Conservation (phyloP, 2,113 vertebrate species). For the Xenopus borealis region DNA sequence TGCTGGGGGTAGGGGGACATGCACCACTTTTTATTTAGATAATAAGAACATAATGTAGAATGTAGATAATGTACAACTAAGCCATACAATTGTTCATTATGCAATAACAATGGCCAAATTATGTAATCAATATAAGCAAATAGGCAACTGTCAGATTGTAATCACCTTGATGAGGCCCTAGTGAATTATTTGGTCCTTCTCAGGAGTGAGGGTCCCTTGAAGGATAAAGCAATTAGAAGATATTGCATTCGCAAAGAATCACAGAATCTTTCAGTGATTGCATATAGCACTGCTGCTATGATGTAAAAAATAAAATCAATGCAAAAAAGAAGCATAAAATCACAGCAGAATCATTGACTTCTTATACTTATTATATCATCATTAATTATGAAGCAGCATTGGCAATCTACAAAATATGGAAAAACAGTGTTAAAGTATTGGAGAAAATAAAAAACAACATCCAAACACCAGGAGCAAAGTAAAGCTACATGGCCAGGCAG, state of each 20-base stretch:
- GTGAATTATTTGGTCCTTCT: neutral
- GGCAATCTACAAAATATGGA: too few relatives aligned
- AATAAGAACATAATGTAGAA: too few relatives aligned
- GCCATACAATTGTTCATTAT: neutral
- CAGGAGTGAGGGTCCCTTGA: neutral
- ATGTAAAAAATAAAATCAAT: neutral
- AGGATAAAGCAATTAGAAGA: neutral
- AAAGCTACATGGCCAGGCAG: neutral
- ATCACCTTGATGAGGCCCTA: neutral
- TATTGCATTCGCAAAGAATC: neutral
- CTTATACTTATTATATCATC: neutral
- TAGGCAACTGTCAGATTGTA: neutral
- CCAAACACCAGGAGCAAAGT: neutral
- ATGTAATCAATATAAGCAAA: slow-evolving; percentile 4
- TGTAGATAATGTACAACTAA: neutral
- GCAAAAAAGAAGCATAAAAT: neutral
- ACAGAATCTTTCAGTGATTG: neutral
- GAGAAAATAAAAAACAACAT: neutral
- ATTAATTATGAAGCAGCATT: neutral
- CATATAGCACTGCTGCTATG: neutral
- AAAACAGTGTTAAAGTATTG: too few relatives aligned
- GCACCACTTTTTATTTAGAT: neutral
- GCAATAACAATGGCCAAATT: neutral
- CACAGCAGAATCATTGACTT: neutral
- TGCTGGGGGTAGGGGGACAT: neutral